Conservation (phyloP, 2,797 vertebrate genomes). For the Podargus strigoides region DNA sequence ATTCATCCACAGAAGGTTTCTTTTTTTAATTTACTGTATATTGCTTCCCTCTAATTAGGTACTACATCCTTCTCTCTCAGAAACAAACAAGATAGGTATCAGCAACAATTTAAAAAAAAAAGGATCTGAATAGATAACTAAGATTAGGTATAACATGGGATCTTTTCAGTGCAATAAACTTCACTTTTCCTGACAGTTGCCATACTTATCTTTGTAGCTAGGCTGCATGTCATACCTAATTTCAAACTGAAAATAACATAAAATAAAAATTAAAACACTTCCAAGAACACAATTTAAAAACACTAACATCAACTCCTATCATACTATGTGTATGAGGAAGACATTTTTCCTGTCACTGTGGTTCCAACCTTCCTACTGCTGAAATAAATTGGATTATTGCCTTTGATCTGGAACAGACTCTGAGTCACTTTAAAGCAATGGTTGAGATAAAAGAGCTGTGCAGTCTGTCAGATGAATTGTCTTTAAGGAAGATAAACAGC, state of each 20-base stretch:
- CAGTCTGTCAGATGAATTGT: background rate
- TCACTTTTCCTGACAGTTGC: background rate
- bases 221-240: background rate
- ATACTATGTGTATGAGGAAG: background rate
- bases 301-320: background rate
- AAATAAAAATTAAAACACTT: background rate
- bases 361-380: background rate
- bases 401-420: background rate
- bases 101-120: background rate
- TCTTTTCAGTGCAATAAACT: background rate
- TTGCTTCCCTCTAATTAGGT: background rate
- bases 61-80: background rate
- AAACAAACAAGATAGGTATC: background rate
- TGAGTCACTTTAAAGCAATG: background rate
- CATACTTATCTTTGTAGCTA: background rate
- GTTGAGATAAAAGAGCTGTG: background rate
- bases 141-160: background rate
- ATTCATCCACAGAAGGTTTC: background rate
- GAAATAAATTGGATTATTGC: background rate
- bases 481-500: background rate
- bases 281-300: background rate
- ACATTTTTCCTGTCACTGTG: background rate
- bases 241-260: background rate
- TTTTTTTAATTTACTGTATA: background rate
- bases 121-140: background rate